These are phyloP conservation scores for Lasioglossum malachurum DNA, from an alignment of 2,888 invertebrate species.

Conservation along the genomic window DNA sequence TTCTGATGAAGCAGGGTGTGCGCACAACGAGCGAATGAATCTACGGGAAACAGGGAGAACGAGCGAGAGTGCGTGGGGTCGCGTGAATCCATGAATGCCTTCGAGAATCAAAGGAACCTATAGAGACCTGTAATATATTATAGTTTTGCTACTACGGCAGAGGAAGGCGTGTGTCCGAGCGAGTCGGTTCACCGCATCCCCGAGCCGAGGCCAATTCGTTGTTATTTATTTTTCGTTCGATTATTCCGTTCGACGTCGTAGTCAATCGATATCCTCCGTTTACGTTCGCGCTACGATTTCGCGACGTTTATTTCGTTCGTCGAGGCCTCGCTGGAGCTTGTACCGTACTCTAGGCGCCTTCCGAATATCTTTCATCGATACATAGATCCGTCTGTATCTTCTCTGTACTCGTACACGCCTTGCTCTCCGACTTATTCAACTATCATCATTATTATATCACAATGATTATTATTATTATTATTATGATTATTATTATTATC, in stretches of 20 bases:
- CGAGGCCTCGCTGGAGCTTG: constrained; percentile 38
- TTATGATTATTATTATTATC: constrained; percentile 36
- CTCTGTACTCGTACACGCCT: constrained; percentile 43
- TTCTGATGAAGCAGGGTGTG: not conserved
- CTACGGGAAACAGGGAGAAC: not conserved
- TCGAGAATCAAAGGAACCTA: constrained; percentile 63
- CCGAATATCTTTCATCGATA: not conserved
- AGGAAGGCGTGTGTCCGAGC: constrained; percentile 52
- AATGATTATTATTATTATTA: constrained; percentile 38
- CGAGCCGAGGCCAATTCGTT: constrained; percentile 51
- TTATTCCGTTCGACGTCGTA: constrained; percentile 33
- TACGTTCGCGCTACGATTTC: constrained; percentile 29
- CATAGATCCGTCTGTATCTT: not conserved
- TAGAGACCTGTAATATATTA: constrained; percentile 65
- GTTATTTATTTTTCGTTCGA: constrained; percentile 64
- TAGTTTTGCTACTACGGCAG: constrained; percentile 68
- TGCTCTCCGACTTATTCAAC: constrained; percentile 59
- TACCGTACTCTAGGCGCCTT: not conserved
- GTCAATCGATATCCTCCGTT: constrained; percentile 38
- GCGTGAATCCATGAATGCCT: constrained; percentile 51
- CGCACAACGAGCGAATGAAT: constrained; percentile 13
- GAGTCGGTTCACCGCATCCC: constrained; percentile 22
- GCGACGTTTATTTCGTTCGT: constrained; percentile 22
- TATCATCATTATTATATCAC: constrained; percentile 60
- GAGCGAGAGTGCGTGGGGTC: constrained; percentile 6